Percentiles rank a stretch among this genome's conserved stretches.
Conservation (phyloP, 1,140 invertebrate species). For the Capitella teleta region DNA sequence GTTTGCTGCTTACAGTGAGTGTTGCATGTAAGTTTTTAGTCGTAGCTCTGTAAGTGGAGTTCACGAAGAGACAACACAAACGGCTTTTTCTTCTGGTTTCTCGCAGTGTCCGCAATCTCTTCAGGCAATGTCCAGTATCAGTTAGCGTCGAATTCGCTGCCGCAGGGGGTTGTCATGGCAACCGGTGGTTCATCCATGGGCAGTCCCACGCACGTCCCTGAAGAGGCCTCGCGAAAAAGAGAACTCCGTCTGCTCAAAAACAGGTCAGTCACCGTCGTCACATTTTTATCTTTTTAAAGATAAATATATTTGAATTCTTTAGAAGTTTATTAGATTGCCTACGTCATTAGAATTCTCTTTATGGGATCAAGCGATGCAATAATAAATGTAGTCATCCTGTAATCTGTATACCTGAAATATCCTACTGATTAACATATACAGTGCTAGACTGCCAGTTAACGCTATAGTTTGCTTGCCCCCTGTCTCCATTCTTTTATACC, state of each 20-base stretch:
- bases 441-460: too few species aligned
- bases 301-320: conserved; percentile 7
- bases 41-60: neutral
- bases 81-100: conserved; percentile 1
- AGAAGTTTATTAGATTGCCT: too few species aligned
- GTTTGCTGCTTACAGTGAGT: neutral
- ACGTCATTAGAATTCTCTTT: too few species aligned
- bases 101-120: conserved; percentile 25
- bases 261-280: conserved; percentile 47
- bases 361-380: too few species aligned
- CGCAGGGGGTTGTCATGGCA: conserved; percentile 45
- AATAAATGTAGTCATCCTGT: too few species aligned
- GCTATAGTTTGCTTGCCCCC: too few species aligned
- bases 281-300: neutral
- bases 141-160: conserved; percentile 35
- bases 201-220: conserved; percentile 13
- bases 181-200: conserved; percentile 19
- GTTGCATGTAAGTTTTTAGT: neutral
- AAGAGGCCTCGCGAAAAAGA: conserved; percentile 59
- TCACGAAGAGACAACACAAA: neutral
- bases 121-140: conserved; percentile 44
- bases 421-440: too few species aligned
- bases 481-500: too few species aligned
- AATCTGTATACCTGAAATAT: too few species aligned
- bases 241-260: conserved; percentile 92